phyloP scores from a whole-genome alignment of 2,113 vertebrate genomes.

The Mesembrinibis cayennensis region DNA sequence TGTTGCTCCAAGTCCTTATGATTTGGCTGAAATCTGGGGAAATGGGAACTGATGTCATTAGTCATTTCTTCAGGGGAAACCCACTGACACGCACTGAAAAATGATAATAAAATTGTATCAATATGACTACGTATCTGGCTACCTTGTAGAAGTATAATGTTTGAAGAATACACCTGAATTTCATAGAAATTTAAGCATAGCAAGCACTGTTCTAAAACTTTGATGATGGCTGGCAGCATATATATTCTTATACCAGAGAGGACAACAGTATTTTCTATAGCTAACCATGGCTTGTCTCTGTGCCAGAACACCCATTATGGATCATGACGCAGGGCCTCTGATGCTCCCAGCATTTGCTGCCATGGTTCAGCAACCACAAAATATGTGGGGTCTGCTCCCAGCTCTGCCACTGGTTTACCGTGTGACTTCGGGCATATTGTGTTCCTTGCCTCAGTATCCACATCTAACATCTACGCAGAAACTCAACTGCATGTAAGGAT shows the following conservation, averaged over 20 bases:
- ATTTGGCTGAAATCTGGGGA: constrained; percentile 24
- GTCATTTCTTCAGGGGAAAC: constrained; percentile 42
- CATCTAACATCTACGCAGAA: background rate
- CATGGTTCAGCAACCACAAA: background rate
- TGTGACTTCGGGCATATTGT: background rate
- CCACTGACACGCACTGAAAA: background rate
- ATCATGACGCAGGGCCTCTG: background rate
- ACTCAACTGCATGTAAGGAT: background rate
- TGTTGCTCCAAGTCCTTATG: constrained; percentile 12
- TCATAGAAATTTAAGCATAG: background rate
- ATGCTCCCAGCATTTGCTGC: background rate
- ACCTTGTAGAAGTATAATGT: background rate
- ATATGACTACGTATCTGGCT: background rate
- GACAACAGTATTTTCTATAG: background rate
- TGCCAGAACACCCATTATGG: background rate
- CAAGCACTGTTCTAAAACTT: background rate
- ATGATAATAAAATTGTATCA: background rate
- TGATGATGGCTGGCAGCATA: background rate
- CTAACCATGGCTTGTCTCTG: background rate
- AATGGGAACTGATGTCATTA: constrained; percentile 14
- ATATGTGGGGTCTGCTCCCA: background rate
- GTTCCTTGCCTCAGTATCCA: constrained; percentile 37
- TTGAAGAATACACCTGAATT: background rate
- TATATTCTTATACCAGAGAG: background rate
- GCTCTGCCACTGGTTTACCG: background rate